These are phyloP conservation scores for Musca domestica DNA, from an alignment of 1,140 invertebrate genomes.

Conservation along the genomic window DNA sequence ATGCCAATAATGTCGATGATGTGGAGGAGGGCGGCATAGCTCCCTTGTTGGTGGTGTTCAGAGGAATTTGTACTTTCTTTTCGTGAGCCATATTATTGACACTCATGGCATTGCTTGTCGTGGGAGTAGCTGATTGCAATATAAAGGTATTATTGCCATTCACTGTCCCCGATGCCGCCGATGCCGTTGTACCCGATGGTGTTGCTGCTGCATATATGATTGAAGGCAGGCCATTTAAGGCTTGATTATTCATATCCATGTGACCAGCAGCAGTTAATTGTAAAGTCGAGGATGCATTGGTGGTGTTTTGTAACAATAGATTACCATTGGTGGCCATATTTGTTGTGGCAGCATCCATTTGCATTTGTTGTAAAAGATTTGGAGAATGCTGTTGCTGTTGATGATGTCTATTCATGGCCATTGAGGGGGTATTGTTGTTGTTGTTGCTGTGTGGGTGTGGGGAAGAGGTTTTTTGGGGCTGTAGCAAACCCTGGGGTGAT, in stretches of 20 bases:
- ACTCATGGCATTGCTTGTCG: background rate
- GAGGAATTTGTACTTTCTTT: constrained; percentile 20
- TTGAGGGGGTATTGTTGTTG: no score
- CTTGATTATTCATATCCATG: constrained; percentile 5
- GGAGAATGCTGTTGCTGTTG: constrained; percentile 1
- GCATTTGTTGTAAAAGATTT: background rate
- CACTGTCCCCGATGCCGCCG: no score
- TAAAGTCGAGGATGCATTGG: constrained; percentile 6
- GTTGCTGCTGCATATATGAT: constrained; percentile 26
- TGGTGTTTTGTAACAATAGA: background rate
- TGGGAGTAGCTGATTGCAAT: background rate
- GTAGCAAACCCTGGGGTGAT: background rate
- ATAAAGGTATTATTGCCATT: constrained; percentile 32
- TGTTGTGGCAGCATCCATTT: background rate
- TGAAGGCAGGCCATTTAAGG: background rate
- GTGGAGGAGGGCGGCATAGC: background rate
- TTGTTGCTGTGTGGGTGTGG: background rate
- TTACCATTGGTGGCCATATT: background rate
- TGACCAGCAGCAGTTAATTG: background rate
- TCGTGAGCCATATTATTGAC: background rate
- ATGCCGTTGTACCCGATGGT: constrained; percentile 4
- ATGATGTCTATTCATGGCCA: constrained; percentile 1
- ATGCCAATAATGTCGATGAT: background rate
- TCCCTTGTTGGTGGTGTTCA: background rate
- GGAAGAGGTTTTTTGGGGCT: background rate